Evolutionary conservation across 2,113 vertebrate genomes (phyloP), one percentile per base, ranked within the genome.

Genomic region (Irena cyanogastra): DNA sequence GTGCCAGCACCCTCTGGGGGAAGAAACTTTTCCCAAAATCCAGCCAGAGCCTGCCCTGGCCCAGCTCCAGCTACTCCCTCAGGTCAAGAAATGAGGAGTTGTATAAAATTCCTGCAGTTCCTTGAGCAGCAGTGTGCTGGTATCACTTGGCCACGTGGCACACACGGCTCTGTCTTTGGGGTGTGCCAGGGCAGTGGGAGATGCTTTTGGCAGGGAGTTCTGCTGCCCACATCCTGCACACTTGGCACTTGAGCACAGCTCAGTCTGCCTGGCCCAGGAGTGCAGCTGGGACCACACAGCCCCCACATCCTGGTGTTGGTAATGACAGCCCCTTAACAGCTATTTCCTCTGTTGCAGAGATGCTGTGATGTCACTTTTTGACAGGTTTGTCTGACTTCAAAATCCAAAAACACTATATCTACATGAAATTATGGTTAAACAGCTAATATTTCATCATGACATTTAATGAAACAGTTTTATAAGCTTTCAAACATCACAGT

Each of bases 391-490:
- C 76, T 19, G 52, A 72, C 61, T 91, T 70, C 20, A 81, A 54
- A 82, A 57, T 80, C 79, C 54, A 27, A n/a, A 92, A 63, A 0
- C 2, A 50, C 13, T 71, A 83, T 77, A 87, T 94, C 66, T 64
- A 23, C 42, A 27, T 77, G 33, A 93, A 83, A 66, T 72, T 27
- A 13, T 9, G 57, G 71, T 77, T 65, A 83, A 83, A 66, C 56
- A 95, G 54, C 68, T 92, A 54, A n/a, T 88, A 89, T 47, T 94
- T 94, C 86, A 69, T 86, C 72, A 35, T 60, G 95, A 76, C 54
- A 42, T 78, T 94, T 76, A 87, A 17, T 91, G 77, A 83, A 82
- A 86, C 21, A 42, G 54, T 65, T 90, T 91, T 93, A 83, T 42
- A 63, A 86, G 59, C 89, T 91, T 83, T 88, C 87, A 90, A 12